phyloP scores from a whole-genome alignment of 2,797 vertebrate genomes.

The Ispidina picta region DNA sequence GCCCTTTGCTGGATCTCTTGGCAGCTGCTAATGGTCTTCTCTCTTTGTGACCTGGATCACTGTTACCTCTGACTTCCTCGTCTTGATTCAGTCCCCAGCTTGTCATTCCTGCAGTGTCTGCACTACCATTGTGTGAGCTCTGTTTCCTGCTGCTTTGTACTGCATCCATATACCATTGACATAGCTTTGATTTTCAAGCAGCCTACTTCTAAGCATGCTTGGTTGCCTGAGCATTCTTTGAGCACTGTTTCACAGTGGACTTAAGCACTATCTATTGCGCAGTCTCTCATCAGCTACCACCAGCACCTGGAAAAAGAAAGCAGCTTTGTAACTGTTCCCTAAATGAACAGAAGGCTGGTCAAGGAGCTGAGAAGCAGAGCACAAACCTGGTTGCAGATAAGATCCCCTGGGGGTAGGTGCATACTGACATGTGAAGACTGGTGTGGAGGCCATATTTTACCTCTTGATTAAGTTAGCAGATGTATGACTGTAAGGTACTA shows the following conservation, averaged over 20 bases:
- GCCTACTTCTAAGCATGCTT: background rate
- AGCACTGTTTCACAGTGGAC: background rate
- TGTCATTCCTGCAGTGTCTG: background rate
- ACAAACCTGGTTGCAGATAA: background rate
- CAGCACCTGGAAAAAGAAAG: background rate
- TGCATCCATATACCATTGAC: background rate
- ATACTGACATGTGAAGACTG: background rate
- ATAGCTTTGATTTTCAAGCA: slow-evolving; percentile 15
- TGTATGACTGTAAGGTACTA: background rate
- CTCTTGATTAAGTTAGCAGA: background rate
- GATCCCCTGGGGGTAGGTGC: background rate
- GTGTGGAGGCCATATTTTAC: background rate
- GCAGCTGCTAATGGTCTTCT: background rate
- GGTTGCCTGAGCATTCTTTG: background rate
- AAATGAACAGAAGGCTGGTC: background rate
- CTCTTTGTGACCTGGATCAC: background rate
- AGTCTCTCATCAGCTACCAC: background rate
- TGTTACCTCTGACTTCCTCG: background rate
- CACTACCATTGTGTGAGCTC: fast-evolving
- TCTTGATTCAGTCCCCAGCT: background rate
- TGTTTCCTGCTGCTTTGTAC: background rate
- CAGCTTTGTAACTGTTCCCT: background rate
- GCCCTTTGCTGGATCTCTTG: background rate
- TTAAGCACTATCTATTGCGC: background rate
- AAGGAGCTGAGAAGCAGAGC: background rate